Evolutionary conservation across 1,140 invertebrate genomes (phyloP).

Genomic region (roundworm (Caenorhabditis elegans)): WBcel235 BX284605.5:8458501-8459000

Average conservation of each 20-base stretch:
- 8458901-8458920: slow-evolving; percentile 94
- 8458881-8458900: slow-evolving; percentile 93
- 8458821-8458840: too few species aligned
- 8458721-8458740: too few species aligned
- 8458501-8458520: slow-evolving; percentile 91
- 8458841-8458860: slow-evolving; percentile 93
- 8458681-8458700: too few species aligned
- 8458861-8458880: slow-evolving; percentile 91
- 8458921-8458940: slow-evolving; percentile 97
- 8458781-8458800: too few species aligned
- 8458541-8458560: slow-evolving; percentile 95
- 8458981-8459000: slow-evolving; percentile 99
- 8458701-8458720: too few species aligned
- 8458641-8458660: too few species aligned
- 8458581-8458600: slow-evolving; percentile 20
- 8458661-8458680: too few species aligned
- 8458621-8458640: too few species aligned
- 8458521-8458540: slow-evolving; percentile 92
- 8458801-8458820: too few species aligned
- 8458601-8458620: background rate
- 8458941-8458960: slow-evolving; percentile 92
- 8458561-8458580: slow-evolving; percentile 41
- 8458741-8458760: too few species aligned
- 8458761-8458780: too few species aligned
- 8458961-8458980: slow-evolving; percentile 91